A percentile compares a stretch with the other conserved stretches of the same genome.
Evolutionary conservation across 2,797 vertebrate genomes (phyloP).

Genomic region (Anas acuta): DNA sequence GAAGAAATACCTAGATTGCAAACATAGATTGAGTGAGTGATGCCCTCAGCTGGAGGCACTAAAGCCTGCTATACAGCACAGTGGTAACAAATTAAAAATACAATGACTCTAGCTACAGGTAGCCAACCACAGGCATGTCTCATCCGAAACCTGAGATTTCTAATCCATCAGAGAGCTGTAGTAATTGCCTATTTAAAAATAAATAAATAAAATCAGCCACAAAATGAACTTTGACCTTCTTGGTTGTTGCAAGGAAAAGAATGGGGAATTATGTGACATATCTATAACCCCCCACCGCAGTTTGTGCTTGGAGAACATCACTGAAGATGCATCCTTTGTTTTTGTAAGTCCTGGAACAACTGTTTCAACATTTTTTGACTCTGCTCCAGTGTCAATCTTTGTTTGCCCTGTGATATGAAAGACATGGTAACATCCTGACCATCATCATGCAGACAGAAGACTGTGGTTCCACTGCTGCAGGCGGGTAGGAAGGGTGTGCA

Average conservation of each 20-base stretch:
- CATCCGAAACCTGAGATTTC: neutral
- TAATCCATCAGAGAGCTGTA: neutral
- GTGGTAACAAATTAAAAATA: neutral
- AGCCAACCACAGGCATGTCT: neutral
- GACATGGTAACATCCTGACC: neutral
- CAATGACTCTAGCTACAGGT: neutral
- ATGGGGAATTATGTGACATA: neutral
- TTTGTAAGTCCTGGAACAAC: neutral
- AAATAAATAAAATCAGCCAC: neutral
- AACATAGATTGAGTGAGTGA: neutral
- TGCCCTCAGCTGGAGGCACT: constrained; percentile 17
- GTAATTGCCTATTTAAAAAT: neutral
- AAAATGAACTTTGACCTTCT: neutral
- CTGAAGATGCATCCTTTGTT: neutral
- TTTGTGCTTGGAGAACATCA: neutral
- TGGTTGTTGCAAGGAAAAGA: neutral
- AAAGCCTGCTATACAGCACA: neutral
- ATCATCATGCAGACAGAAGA: neutral
- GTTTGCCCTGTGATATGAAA: neutral
- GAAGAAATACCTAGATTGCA: neutral
- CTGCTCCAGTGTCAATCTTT: neutral
- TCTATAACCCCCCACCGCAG: neutral
- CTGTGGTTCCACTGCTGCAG: too few relatives aligned
- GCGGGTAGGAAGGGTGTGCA: fast-evolving
- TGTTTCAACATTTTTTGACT: neutral